phyloP scores from a whole-genome alignment of 2,797 vertebrate species.

The Aulostomus chinensis region DNA sequence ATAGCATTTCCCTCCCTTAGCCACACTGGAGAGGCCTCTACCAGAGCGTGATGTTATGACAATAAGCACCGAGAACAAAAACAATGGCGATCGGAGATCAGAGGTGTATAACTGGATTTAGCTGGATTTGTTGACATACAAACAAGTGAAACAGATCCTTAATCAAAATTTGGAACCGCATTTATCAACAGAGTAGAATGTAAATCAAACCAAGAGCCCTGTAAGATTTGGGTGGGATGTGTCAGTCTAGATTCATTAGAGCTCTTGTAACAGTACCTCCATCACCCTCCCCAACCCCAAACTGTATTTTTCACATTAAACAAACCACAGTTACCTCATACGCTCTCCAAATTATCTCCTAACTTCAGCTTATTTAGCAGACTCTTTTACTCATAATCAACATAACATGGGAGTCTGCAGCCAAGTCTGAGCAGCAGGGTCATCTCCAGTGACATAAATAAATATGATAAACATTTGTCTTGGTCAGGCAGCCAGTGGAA shows the following conservation, averaged over 20 bases:
- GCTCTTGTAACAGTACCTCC: constrained; percentile 73
- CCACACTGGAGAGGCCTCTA: constrained; percentile 60
- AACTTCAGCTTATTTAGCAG: constrained; percentile 72
- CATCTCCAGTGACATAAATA: constrained; percentile 78
- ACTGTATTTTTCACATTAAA: constrained; percentile 73
- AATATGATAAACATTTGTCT: constrained; percentile 82
- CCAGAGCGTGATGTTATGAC: constrained; percentile 79
- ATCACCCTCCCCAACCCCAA: constrained; percentile 56
- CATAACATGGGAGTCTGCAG: constrained; percentile 58
- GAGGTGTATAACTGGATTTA: constrained; percentile 76
- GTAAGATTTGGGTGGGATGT: constrained; percentile 74
- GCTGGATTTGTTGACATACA: constrained; percentile 78
- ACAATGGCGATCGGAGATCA: constrained; percentile 73
- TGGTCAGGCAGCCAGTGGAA: constrained; percentile 73
- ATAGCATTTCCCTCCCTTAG: constrained; percentile 56
- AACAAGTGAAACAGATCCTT: constrained; percentile 78
- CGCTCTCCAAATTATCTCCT: constrained; percentile 73
- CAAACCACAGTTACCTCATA: constrained; percentile 78
- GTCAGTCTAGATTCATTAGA: constrained; percentile 74
- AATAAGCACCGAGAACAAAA: constrained; percentile 75
- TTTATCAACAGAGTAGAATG: constrained; percentile 70
- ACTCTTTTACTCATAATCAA: constrained; percentile 74
- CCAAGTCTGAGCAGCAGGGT: constrained; percentile 65
- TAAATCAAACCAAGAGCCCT: constrained; percentile 61
- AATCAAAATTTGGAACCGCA: constrained; percentile 80